Evolutionary conservation across 1,140 invertebrate genomes (phyloP).

Genomic region (Drosophila ogumai): DNA sequence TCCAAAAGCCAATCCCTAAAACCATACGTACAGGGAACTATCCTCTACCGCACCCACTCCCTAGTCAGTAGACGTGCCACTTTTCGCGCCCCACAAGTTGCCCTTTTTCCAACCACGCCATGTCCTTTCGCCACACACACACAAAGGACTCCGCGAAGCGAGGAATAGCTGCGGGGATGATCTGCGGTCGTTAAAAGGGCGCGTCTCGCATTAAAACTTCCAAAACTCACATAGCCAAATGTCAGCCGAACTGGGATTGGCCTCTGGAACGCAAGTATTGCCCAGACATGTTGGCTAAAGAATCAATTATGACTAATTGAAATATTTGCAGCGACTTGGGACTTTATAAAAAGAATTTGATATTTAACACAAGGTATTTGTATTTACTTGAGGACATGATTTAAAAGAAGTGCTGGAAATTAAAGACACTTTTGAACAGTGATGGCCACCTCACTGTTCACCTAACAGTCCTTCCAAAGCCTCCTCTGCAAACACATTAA

Average conservation of each 20-base stretch:
- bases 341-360: not conserved
- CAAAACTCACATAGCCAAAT: conserved; percentile 56
- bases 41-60: conserved; percentile 40
- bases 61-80: conserved; percentile 49
- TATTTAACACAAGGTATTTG: not conserved
- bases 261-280: conserved; percentile 16
- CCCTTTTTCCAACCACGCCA: conserved; percentile 59
- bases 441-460: not conserved
- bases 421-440: not conserved
- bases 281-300: conserved; percentile 33
- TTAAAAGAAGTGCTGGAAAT: not conserved
- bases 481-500: not conserved
- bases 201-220: conserved; percentile 65
- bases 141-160: conserved; percentile 17
- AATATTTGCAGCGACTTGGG: conserved; percentile 19
- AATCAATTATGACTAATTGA: conserved; percentile 59
- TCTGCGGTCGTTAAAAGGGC: conserved; percentile 76
- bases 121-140: conserved; percentile 43
- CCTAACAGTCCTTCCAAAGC: not conserved
- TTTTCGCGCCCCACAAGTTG: conserved; percentile 75
- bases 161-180: conserved; percentile 56
- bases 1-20: conserved; percentile 80
- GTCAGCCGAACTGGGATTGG: conserved; percentile 73
- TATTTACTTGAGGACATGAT: not conserved
- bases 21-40: conserved; percentile 28